phyloP scores from a whole-genome alignment of 1,140 invertebrate species.

The Zaprionus lachaisei region DNA sequence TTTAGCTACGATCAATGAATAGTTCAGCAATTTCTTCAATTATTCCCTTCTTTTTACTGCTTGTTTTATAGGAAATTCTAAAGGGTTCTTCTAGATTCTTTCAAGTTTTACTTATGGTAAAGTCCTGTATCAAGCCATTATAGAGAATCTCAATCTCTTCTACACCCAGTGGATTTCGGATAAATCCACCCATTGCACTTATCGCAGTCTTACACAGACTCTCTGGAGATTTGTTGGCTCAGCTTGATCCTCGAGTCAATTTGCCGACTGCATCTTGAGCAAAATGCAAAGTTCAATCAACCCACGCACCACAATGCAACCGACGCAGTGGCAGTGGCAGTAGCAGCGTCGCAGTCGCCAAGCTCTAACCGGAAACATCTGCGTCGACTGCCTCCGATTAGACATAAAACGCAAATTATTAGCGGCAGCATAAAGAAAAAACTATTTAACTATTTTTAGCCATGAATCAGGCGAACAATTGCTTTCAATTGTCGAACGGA shows the following conservation, averaged over 20 bases:
- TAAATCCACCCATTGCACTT: background rate
- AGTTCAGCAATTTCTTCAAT: background rate
- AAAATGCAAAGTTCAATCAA: slow-evolving; percentile 67
- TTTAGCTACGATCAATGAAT: background rate
- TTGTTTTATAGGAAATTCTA: background rate
- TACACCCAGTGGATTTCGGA: background rate
- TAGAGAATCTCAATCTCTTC: background rate
- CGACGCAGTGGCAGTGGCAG: background rate
- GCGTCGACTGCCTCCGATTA: slow-evolving; percentile 60
- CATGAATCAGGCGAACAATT: slow-evolving; percentile 69
- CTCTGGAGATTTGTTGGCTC: slow-evolving; percentile 34
- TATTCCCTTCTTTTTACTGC: background rate
- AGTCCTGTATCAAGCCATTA: background rate
- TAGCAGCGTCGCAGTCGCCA: background rate
- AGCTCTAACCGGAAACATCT: slow-evolving; percentile 71
- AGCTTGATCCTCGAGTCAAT: slow-evolving; percentile 35
- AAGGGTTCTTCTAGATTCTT: no score
- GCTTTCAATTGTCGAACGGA: slow-evolving; percentile 48
- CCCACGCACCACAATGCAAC: slow-evolving; percentile 30
- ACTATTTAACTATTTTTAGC: slow-evolving; percentile 56
- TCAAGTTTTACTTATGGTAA: no score
- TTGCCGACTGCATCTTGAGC: slow-evolving; percentile 23
- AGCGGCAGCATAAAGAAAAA: slow-evolving; percentile 40
- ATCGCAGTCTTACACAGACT: background rate
- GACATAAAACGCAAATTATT: slow-evolving; percentile 69